Conservation (phyloP, 2,113 vertebrate species). For the Triplophysa siluroides region DNA sequence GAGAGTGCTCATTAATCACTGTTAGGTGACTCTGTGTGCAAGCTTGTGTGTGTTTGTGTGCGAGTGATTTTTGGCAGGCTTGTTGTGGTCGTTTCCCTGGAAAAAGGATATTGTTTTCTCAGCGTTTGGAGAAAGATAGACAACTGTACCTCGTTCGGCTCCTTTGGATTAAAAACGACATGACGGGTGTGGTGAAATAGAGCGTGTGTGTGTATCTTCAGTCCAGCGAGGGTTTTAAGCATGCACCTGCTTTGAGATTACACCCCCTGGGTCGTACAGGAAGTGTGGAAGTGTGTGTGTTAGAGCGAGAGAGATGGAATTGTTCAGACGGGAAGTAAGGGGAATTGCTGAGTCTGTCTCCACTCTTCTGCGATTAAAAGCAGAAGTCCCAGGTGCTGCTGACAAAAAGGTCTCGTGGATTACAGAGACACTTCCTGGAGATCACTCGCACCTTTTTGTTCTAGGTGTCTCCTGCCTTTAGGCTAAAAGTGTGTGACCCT, state of each 20-base stretch:
- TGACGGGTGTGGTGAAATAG: background rate
- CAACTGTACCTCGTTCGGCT: background rate
- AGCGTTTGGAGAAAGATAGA: background rate
- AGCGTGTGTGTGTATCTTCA: slow-evolving; percentile 16
- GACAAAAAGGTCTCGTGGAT: slow-evolving; percentile 23
- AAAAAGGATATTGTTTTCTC: background rate
- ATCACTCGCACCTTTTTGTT: slow-evolving; percentile 29
- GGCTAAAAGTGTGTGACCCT: slow-evolving; percentile 6
- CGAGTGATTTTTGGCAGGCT: slow-evolving; percentile 8
- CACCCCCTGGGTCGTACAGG: slow-evolving; percentile 1
- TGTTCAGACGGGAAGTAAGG: slow-evolving; percentile 25
- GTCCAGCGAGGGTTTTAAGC: slow-evolving; percentile 19
- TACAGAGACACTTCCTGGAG: slow-evolving; percentile 31
- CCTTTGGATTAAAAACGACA: slow-evolving; percentile 1
- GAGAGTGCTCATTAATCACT: slow-evolving; percentile 73
- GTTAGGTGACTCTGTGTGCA: slow-evolving; percentile 39
- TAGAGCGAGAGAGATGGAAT: background rate
- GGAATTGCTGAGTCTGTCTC: slow-evolving; percentile 31
- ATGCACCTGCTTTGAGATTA: slow-evolving; percentile 18
- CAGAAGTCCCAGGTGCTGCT: slow-evolving; percentile 9
- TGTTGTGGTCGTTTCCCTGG: background rate
- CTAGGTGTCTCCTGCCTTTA: background rate
- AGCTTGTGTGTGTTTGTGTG: background rate
- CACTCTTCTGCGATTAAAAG: slow-evolving; percentile 36
- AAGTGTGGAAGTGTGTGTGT: slow-evolving; percentile 1